A percentile compares a stretch with the other conserved stretches of the same genome.
Conservation (phyloP, 2,888 invertebrate genomes). For the Diplolepis rosae region DNA sequence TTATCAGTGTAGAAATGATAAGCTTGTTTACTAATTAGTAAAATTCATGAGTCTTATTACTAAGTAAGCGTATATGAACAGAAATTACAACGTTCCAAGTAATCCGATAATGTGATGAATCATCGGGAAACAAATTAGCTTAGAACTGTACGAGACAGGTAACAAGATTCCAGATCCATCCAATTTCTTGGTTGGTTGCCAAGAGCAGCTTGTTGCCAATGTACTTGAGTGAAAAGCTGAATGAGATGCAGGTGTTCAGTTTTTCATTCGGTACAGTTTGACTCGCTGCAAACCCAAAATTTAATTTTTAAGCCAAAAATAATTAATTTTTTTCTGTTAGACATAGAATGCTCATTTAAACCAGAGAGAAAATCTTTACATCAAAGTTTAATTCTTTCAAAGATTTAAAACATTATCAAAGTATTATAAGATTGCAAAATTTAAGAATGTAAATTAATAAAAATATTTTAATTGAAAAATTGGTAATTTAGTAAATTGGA, state of each 20-base stretch:
- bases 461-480: too few relatives aligned
- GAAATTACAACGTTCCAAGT: constrained; percentile 39
- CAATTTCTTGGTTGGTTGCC: constrained; percentile 32
- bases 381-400: too few relatives aligned
- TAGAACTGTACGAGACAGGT: constrained; percentile 56
- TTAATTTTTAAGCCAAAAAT: too few relatives aligned
- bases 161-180: constrained; percentile 61
- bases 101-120: constrained; percentile 53
- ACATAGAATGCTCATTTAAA: too few relatives aligned
- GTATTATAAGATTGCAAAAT: too few relatives aligned
- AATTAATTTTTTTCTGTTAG: too few relatives aligned
- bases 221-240: constrained; percentile 9
- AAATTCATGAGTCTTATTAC: background rate
- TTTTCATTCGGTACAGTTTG: constrained; percentile 17
- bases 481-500: too few relatives aligned
- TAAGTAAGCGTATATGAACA: background rate
- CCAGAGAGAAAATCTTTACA: too few relatives aligned
- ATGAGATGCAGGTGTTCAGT: constrained; percentile 26
- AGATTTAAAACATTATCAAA: too few relatives aligned
- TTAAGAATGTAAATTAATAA: too few relatives aligned
- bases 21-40: background rate
- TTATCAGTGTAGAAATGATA: too few relatives aligned
- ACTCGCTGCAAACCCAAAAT: constrained; percentile 7
- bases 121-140: constrained; percentile 50
- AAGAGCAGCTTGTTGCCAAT: constrained; percentile 15